Percentiles rank a stretch among this genome's conserved stretches.
phyloP scores from a whole-genome alignment of 2,113 vertebrate genomes.

The Oncorhynchus nerka region DNA sequence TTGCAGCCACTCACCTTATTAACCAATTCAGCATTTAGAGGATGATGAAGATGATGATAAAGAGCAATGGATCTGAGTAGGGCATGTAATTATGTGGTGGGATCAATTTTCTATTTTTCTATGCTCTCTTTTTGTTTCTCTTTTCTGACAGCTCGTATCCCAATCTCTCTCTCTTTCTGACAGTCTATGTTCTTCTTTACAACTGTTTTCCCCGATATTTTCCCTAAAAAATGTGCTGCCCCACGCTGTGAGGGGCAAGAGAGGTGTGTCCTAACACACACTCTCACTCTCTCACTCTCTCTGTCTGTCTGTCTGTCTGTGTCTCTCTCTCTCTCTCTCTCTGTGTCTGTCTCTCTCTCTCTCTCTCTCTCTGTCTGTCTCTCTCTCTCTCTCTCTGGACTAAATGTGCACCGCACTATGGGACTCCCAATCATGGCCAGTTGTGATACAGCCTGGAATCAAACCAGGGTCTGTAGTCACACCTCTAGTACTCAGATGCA shows the following conservation, averaged over 20 bases:
- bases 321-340: neutral
- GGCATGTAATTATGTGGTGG: neutral
- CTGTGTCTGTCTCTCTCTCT: neutral
- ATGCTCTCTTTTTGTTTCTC: constrained; percentile 10
- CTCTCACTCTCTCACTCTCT: neutral
- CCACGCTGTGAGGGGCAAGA: constrained; percentile 20
- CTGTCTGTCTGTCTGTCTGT: neutral
- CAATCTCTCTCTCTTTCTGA: neutral
- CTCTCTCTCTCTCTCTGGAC: neutral
- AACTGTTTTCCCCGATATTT: neutral
- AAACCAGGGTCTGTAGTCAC: too few species aligned
- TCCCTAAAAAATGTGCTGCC: constrained; percentile 27
- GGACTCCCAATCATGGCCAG: too few species aligned
- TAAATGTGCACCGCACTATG: too few species aligned
- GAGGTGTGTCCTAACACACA: constrained; percentile 35
- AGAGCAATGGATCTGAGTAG: neutral
- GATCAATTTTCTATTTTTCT: neutral
- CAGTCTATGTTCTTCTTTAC: neutral
- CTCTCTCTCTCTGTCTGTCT: neutral
- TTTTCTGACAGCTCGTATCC: neutral
- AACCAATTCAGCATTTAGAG: too few species aligned
- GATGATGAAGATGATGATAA: too few species aligned
- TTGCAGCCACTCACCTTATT: neutral
- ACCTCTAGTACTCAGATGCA: too few species aligned
- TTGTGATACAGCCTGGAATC: too few species aligned